Evolutionary conservation across 92 coral and sea anemone species (phyloP), one percentile per base, ranked within the genome.

Genomic region (Muricea muricata): DNA sequence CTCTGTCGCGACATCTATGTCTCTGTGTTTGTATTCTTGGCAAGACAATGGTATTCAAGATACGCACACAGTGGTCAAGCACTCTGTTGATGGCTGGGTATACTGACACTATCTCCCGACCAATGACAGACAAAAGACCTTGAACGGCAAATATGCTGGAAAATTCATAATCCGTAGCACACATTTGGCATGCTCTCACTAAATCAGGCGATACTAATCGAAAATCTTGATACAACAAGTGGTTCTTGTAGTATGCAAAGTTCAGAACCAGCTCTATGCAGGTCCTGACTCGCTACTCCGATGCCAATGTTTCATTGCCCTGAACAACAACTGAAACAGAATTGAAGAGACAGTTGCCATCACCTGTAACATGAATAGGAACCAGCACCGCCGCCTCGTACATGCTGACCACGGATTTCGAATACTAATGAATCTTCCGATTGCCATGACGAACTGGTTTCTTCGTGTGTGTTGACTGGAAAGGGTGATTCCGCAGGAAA

Each of bases 281-380:
- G 35, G 73, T 66, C 32, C 73, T 10, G 73, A 66, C 73, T 12
- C 70, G 1, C 4, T 20, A 25, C 28, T 18, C 21, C 1, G 15
- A 18, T 39, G 45, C 5, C 45, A 39, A 4, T 39, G 45, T 11
- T 39, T 39, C 45, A 39, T 39, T 5, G 45, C 45, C 45, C 6
- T 39, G 11, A 39, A 39, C 11, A 11, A 11, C 45, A 39, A 39
- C 45, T 25, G 70, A 18, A 18, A 63, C 29, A 10, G 70, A 9
- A 26, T 66, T 66, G 17, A 66, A 66, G 8, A 66, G 73, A 24
- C 73, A 66, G 40, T 66, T 66, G 3, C 73, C 20, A 15, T 48
- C 56, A 2, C 56, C 56, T 48, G 12, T 48, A 2, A 48, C 56
- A 48, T 48, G 56, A 15, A 48, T 48, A 11, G 56, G 56, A n/a